phyloP scores from a whole-genome alignment of 2,113 vertebrate species.

The Clarias magur region DNA sequence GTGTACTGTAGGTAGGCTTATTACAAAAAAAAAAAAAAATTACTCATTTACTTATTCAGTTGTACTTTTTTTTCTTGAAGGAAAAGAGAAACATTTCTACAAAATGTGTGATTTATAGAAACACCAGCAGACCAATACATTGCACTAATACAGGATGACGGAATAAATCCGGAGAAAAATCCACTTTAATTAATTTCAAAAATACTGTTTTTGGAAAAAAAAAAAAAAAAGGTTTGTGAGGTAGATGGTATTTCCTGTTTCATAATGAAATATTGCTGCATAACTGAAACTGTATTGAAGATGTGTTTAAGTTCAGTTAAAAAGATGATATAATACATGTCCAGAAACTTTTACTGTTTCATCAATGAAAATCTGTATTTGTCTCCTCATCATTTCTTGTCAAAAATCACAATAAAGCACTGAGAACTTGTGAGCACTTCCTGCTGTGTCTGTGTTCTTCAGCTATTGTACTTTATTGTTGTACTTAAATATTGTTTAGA shows the following conservation, averaged over 20 bases:
- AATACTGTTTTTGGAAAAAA: not conserved
- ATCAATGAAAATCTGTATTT: not conserved
- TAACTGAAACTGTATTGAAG: conserved; percentile 17
- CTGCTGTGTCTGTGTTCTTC: not conserved
- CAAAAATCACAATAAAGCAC: conserved; percentile 3
- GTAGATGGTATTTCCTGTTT: conserved; percentile 1
- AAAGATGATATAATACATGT: not conserved
- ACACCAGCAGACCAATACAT: not conserved
- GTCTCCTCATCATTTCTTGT: not conserved
- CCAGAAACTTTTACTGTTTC: not conserved
- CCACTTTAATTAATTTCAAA: conserved; percentile 4
- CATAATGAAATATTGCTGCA: not conserved
- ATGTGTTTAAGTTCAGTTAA: not conserved
- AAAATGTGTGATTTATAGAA: conserved; percentile 3
- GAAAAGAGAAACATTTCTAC: not conserved
- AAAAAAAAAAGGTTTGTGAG: not conserved
- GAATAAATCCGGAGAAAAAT: conserved; percentile 10
- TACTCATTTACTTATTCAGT: not conserved
- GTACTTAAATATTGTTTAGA: not conserved
- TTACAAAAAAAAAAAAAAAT: conserved; percentile 16
- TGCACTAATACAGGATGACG: conserved; percentile 18
- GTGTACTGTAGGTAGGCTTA: not conserved
- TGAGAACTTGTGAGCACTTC: not conserved
- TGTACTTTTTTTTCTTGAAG: conserved; percentile 1
- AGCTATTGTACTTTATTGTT: not conserved